Conservation (phyloP, 2,113 vertebrate species). For the Xiphias gladius region DNA sequence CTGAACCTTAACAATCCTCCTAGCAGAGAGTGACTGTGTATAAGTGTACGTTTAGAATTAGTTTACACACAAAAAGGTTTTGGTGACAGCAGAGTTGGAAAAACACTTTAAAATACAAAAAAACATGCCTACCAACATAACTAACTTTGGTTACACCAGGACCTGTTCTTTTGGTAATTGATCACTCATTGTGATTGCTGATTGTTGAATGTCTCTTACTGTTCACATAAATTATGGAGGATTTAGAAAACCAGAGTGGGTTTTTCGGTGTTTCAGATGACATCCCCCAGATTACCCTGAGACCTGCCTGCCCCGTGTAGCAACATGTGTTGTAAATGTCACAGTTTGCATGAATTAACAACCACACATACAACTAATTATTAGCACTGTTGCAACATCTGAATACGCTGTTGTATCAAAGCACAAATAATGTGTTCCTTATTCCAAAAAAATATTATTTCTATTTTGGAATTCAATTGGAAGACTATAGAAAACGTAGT, state of each 20-base stretch:
- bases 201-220: neutral
- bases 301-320: neutral
- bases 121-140: neutral
- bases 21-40: neutral
- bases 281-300: neutral
- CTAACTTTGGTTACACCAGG: neutral
- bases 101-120: neutral
- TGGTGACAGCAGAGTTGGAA: neutral
- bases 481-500: neutral
- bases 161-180: neutral
- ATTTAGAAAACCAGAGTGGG: neutral
- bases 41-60: neutral
- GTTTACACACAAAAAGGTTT: constrained; percentile 13
- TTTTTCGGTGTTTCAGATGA: neutral
- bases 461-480: neutral
- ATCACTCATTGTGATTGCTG: neutral
- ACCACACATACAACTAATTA: neutral
- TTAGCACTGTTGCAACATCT: neutral
- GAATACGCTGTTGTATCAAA: neutral
- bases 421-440: neutral
- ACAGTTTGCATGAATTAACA: neutral
- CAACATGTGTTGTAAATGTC: neutral
- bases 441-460: neutral
- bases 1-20: neutral
- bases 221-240: neutral